Conservation (phyloP, 2,113 vertebrate species). For the Pavo muticus region DNA sequence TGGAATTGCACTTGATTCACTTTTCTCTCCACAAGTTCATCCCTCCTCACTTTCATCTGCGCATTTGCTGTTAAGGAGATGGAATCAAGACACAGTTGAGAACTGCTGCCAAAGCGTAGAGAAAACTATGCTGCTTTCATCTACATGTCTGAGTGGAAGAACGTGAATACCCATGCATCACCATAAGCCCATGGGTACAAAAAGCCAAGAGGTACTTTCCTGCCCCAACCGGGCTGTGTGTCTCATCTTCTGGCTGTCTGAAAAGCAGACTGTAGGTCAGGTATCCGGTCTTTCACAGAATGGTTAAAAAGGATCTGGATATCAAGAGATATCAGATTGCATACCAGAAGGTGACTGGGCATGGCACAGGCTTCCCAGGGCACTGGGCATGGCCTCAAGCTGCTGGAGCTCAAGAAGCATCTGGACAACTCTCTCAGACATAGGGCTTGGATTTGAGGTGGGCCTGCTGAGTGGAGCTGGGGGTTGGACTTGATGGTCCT, state of each 20-base stretch:
- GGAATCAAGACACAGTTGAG: neutral
- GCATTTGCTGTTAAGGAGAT: neutral
- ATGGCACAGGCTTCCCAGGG: too few relatives aligned
- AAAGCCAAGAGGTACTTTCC: neutral
- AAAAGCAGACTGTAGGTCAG: neutral
- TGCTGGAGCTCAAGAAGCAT: too few relatives aligned
- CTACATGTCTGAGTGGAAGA: neutral
- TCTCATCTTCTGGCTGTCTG: neutral
- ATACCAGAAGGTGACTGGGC: too few relatives aligned
- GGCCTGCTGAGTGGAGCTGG: too few relatives aligned
- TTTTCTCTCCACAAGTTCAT: neutral
- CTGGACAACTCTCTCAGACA: too few relatives aligned
- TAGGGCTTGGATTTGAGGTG: too few relatives aligned
- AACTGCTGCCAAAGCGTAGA: neutral
- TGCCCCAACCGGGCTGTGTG: neutral
- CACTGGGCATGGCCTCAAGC: too few relatives aligned
- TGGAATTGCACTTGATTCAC: neutral
- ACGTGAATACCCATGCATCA: accelerated
- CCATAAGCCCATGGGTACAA: neutral
- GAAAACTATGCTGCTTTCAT: neutral
- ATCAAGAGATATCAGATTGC: neutral
- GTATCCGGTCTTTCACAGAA: accelerated
- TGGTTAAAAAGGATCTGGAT: neutral
- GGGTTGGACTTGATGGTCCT: too few relatives aligned
- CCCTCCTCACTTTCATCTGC: neutral